Conservation (phyloP, 2,797 vertebrate genomes). For the Enteromius anoplus region DNA sequence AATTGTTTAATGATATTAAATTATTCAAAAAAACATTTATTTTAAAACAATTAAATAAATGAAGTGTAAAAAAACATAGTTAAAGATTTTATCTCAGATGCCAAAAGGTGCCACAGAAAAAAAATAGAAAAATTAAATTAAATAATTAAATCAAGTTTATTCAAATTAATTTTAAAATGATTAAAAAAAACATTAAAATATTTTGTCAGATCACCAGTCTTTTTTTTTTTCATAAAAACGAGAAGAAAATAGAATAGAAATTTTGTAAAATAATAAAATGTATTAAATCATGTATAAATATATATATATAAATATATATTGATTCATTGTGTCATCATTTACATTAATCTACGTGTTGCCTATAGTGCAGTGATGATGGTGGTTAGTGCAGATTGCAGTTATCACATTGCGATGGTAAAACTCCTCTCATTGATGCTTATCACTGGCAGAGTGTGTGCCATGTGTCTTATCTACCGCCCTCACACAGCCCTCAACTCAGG, state of each 20-base stretch:
- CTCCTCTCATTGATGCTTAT: conserved; percentile 54
- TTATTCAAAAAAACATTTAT: not conserved
- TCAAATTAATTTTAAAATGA: too few species aligned
- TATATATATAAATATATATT: too few species aligned
- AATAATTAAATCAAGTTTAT: not conserved
- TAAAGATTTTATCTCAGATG: not conserved
- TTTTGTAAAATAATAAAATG: too few species aligned
- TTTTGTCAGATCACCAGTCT: too few species aligned
- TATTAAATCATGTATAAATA: too few species aligned
- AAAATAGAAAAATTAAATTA: not conserved
- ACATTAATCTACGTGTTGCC: not conserved
- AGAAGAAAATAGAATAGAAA: too few species aligned
- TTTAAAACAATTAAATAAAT: too few species aligned
- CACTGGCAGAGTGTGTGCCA: conserved; percentile 38
- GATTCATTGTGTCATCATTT: too few species aligned
- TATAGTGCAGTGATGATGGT: conserved; percentile 39
- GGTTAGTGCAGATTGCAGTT: conserved; percentile 64
- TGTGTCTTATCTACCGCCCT: conserved; percentile 49
- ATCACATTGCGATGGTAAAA: conserved; percentile 66
- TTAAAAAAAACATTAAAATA: too few species aligned
- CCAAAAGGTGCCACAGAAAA: not conserved
- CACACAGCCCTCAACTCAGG: conserved; percentile 46
- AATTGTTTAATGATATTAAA: not conserved
- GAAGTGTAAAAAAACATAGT: not conserved
- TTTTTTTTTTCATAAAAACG: too few species aligned